Base-by-base conservation (phyloP, 2,113 vertebrate genomes). In the Odontophorus gujanensis region DNA sequence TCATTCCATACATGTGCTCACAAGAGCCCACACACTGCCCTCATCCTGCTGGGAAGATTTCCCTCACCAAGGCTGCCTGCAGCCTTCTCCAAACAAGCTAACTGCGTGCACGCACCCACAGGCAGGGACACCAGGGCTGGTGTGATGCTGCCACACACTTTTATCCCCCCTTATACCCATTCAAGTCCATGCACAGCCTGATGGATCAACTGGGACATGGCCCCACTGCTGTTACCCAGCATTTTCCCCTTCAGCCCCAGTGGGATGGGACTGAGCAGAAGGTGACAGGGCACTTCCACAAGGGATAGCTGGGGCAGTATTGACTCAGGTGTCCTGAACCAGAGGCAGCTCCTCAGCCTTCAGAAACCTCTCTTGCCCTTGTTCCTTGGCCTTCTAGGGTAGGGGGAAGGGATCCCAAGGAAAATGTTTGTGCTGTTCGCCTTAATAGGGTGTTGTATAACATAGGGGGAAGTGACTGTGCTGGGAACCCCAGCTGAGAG, bases 371-470 rank as follows among this genome's bases (percentile, higher is more conserved):
- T 45, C 45, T 81, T 0, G 2, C 48, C 76, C 89, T 84, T 91
- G 77, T 88, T 90, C 73, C 72, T 85, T 73, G 34, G 72, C 65
- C 81, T 92, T 90, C 45, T 50, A 73, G 20, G 34, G 8, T 0
- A 84, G 93, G 84, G 91, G 96, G 95, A 93, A 90, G 86, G 94
- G 83, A 85, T 92, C 58, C 62, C 57, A 74, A 72, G 6, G 77
- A 94, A 87, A 63, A 32, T 95, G 95, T 97, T 96, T 96, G 84
- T 88, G 73, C 92, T 85, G 63, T 94, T 97, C 28, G 58, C 92
- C 89, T 94, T 96, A 97, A 96, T 94, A 92, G 90, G 79, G 93
- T 95, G 95, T 97, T 97, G 93, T 97, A 93, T 96, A 97, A 97
- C 84, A n/a, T 75, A 83, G 80, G 79, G 92, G 93, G 94, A 96